Evolutionary conservation across 2,113 vertebrate species (phyloP), one percentile per base, ranked within the genome.

Genomic region (Rynchops niger): DNA sequence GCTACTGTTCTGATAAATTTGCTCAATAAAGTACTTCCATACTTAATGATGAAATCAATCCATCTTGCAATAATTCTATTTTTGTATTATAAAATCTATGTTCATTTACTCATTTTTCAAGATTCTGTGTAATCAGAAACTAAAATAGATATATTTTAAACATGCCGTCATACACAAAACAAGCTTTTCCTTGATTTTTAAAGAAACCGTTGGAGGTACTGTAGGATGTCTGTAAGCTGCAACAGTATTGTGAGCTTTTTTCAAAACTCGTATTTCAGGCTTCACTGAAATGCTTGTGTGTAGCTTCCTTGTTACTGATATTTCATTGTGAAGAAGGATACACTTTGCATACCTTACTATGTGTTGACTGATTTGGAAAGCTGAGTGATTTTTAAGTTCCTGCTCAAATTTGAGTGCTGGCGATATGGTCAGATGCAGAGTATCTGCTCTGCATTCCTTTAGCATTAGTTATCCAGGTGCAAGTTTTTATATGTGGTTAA

Each of bases 91-190:
- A 49, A 79, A 25, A 6, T 9, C 5, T 55, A 2, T 49, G 6
- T 79, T 88, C 4, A 9, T 61, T 88, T 71, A 55, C 23, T 40
- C 10, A 27, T 27, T 78, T 70, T 42, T 47, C 49, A 32, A 47
- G n/a, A 20, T 79, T 85, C 34, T 62, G 1, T 58, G 12, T 67
- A 19, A 47, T 34, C 14, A 67, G 62, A 62, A 88, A 30, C 34
- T 59, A 38, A 69, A 72, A 8, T 4, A 86, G 3, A 9, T 71
- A 0, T 3, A 27, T 42, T 91, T 89, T 67, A 59, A 67, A 50
- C 5, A 3, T 50, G 20, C 11, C 2, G 0, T 22, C 6, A 3
- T 53, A 23, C 0, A 7, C 7, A 66, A 71, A 85, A 3, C 16
- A 15, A 29, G 4, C 56, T 90, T 82, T 56, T 63, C 32, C 5